Evolutionary conservation across 1,140 invertebrate genomes (phyloP).

Genomic region (Philopotamus ludificatus): DNA sequence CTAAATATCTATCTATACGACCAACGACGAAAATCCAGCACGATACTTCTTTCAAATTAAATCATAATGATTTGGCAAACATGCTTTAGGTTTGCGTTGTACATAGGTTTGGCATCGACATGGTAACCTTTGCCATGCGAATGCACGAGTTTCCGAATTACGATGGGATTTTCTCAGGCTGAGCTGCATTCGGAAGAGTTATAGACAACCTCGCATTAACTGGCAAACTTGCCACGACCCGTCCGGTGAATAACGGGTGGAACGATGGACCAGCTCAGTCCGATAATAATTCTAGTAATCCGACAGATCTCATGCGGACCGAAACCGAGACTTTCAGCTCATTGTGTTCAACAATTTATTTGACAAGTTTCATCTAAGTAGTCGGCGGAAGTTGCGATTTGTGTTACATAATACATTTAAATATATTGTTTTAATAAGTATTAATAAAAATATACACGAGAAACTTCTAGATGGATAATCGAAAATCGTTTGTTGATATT

Average conservation of each 20-base stretch:
- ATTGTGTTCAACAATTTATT: neutral
- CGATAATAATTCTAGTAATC: neutral
- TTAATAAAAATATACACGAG: slow-evolving; percentile 4
- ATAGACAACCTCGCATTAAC: neutral
- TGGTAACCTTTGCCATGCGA: neutral
- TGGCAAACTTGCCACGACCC: neutral
- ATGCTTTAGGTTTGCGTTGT: too few relatives aligned
- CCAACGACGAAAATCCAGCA: too few relatives aligned
- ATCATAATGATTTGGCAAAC: too few relatives aligned
- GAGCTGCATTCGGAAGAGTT: neutral
- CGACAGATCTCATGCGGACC: neutral
- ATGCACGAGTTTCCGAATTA: neutral
- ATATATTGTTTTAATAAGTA: too few relatives aligned
- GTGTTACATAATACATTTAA: too few relatives aligned
- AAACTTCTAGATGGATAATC: neutral
- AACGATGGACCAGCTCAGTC: neutral
- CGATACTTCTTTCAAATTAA: too few relatives aligned
- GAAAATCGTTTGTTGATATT: slow-evolving; percentile 18
- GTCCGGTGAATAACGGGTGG: neutral
- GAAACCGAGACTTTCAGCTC: neutral
- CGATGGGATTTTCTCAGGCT: neutral
- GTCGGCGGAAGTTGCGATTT: too few relatives aligned
- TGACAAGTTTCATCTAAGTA: neutral
- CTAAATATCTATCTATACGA: too few relatives aligned
- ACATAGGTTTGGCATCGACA: neutral